Evolutionary conservation across 2,113 vertebrate genomes (phyloP).

Genomic region (Notarius lentiginosus): DNA sequence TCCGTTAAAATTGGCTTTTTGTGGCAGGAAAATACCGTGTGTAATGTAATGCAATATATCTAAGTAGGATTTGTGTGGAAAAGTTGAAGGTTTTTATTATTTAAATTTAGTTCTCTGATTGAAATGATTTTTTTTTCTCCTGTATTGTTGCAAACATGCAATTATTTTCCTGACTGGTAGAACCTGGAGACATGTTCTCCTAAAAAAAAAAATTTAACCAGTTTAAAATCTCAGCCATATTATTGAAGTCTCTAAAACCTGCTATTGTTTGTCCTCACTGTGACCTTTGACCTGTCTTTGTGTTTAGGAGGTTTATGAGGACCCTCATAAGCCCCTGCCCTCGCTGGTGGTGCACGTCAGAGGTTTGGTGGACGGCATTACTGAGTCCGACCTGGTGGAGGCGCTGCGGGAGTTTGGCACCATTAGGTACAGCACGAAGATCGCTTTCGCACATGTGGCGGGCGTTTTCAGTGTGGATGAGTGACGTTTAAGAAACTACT

Average conservation of each 20-base stretch:
- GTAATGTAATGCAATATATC: neutral
- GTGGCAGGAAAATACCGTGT: neutral
- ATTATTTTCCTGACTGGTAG: neutral
- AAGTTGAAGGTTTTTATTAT: too few relatives aligned
- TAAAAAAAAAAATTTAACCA: neutral
- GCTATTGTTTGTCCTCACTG: neutral
- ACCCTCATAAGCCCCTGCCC: constrained; percentile 90
- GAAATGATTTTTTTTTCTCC: neutral
- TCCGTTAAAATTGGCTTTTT: neutral
- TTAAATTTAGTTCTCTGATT: too few relatives aligned
- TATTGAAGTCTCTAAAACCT: neutral
- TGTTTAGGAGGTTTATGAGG: constrained; percentile 85
- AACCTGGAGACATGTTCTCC: too few relatives aligned
- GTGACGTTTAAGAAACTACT: neutral
- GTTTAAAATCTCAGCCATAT: neutral
- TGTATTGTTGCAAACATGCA: neutral
- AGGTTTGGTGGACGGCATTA: constrained; percentile 87
- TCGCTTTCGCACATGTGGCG: neutral
- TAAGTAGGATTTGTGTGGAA: neutral
- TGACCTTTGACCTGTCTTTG: neutral
- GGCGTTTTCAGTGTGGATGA: too few relatives aligned
- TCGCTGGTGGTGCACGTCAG: constrained; percentile 92
- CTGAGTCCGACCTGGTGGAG: constrained; percentile 91
- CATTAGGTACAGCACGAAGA: constrained; percentile 78
- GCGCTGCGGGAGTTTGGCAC: constrained; percentile 92